These are phyloP conservation scores for Lucinisca nassula DNA, from an alignment of 2,888 invertebrate species.

Conservation along the genomic window DNA sequence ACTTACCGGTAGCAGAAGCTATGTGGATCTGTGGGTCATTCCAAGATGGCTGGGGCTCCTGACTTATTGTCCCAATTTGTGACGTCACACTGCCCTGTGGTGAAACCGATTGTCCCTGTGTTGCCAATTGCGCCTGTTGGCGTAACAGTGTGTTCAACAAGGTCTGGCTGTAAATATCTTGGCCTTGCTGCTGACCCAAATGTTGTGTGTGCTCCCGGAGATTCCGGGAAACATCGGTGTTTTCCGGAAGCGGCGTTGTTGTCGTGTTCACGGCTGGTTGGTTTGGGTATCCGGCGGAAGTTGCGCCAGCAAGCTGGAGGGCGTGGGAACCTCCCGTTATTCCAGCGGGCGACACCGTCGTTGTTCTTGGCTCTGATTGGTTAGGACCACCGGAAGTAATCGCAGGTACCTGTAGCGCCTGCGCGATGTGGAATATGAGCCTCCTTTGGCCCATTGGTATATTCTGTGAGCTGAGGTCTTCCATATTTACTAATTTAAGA, in stretches of 20 bases:
- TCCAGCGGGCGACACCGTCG: neutral
- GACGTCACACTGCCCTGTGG: too few relatives aligned
- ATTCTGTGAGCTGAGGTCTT: neutral
- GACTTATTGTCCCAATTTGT: neutral
- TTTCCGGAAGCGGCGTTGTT: neutral
- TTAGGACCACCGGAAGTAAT: neutral
- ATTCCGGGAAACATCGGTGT: neutral
- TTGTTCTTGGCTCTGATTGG: neutral
- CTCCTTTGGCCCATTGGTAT: conserved; percentile 15
- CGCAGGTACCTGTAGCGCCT: neutral
- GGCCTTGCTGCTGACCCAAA: neutral
- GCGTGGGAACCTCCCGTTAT: neutral
- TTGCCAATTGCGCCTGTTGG: neutral
- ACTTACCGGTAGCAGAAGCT: neutral
- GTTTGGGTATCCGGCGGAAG: neutral
- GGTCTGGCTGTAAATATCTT: neutral
- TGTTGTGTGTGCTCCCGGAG: too few relatives aligned
- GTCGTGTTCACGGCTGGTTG: neutral
- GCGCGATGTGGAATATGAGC: neutral
- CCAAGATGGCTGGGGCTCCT: neutral
- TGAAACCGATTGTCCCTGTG: neutral
- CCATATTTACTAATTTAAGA: conserved; percentile 5
- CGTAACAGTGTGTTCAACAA: neutral
- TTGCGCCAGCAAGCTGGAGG: neutral
- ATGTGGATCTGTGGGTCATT: conserved; percentile 2